A percentile compares a stretch with the other conserved stretches of the same genome.
These are phyloP conservation scores for Adrianichthys oophorus DNA, from an alignment of 2,797 vertebrate species.

Conservation along the genomic window DNA sequence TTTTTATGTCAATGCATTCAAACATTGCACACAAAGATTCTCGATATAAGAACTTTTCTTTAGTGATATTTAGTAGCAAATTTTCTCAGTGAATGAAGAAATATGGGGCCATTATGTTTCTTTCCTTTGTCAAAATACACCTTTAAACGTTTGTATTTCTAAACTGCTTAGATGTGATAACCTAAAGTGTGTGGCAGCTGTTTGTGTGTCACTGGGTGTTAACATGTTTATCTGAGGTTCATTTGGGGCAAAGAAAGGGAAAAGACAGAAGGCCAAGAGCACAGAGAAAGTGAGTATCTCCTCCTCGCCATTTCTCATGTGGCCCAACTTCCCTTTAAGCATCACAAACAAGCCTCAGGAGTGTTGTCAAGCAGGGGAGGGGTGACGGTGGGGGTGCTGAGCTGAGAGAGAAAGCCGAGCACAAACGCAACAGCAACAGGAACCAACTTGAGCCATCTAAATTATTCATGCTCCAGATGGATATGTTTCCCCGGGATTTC, in stretches of 20 bases:
- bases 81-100: constrained; percentile 14
- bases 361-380: constrained; percentile 80
- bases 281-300: constrained; percentile 62
- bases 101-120: background rate
- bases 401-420: constrained; percentile 75
- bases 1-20: background rate
- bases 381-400: constrained; percentile 66
- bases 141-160: background rate
- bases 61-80: constrained; percentile 40
- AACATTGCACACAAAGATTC: constrained; percentile 10
- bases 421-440: constrained; percentile 95
- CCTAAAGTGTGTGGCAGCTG: constrained; percentile 10
- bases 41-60: constrained; percentile 44
- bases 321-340: constrained; percentile 81
- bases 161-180: constrained; percentile 8
- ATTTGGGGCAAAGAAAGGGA: constrained; percentile 41
- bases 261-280: constrained; percentile 37
- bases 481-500: constrained; percentile 92
- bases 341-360: constrained; percentile 80
- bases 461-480: constrained; percentile 99
- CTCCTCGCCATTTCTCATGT: constrained; percentile 71
- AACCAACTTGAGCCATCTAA: constrained; percentile 99
- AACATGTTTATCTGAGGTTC: constrained; percentile 53
- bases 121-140: background rate
- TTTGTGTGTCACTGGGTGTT: constrained; percentile 36